These are phyloP conservation scores for Stichopus chloronotus DNA, from an alignment of 35 echinoderm and acorn worm species.

Conservation along the genomic window DNA sequence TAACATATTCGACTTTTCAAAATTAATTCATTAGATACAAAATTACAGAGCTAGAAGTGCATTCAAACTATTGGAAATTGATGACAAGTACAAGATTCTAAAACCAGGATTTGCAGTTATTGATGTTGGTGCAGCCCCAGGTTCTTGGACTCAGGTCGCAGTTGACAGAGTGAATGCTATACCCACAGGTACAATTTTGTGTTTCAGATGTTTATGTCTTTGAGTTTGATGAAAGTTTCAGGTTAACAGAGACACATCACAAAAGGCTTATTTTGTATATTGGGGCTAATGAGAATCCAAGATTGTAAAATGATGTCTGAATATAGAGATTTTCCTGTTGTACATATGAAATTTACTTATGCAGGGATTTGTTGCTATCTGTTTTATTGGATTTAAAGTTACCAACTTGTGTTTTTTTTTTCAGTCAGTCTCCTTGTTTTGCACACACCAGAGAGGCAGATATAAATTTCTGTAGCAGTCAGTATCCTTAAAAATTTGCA, in stretches of 20 bases:
- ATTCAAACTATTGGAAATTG: constrained; percentile 94
- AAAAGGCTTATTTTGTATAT: no score
- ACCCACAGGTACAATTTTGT: constrained; percentile 26
- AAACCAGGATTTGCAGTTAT: constrained; percentile 77
- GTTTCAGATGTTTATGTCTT: neutral
- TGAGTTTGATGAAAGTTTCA: neutral
- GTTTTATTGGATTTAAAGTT: no score
- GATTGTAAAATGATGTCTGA: no score
- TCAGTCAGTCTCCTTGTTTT: no score
- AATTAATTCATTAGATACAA: neutral
- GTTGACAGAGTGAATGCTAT: constrained; percentile 65
- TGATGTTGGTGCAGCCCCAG: constrained; percentile 95
- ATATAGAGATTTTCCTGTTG: neutral
- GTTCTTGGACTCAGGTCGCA: constrained; percentile 93
- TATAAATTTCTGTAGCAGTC: no score
- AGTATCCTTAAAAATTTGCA: no score
- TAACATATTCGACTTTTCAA: neutral
- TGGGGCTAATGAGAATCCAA: no score
- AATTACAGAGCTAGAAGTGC: constrained; percentile 92
- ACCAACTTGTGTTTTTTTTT: no score
- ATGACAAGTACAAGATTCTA: constrained; percentile 69
- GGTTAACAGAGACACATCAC: no score
- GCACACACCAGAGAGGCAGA: no score
- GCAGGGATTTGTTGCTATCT: no score
- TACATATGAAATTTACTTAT: no score